These are phyloP conservation scores for Arrhamphus sclerolepis DNA, from an alignment of 2,797 vertebrate species.

Conservation along the genomic window DNA sequence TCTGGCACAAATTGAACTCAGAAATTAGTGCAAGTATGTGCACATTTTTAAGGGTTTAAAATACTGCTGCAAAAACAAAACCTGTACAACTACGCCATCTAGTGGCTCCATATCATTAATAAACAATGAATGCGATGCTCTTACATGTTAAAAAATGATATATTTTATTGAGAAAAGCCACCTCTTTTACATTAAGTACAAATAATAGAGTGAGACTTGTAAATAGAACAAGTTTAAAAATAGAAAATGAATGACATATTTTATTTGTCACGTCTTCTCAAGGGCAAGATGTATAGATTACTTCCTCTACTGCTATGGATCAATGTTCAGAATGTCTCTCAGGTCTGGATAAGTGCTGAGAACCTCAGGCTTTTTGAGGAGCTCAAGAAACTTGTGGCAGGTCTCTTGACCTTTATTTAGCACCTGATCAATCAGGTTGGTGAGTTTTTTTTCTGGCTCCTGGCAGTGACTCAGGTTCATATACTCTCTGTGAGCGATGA, in stretches of 20 bases:
- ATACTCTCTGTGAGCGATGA: conserved; percentile 7
- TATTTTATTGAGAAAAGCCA: too few relatives aligned
- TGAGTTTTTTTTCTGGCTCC: background rate
- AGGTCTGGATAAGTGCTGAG: background rate
- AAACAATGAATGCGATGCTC: background rate
- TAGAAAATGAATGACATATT: too few relatives aligned
- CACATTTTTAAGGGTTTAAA: background rate
- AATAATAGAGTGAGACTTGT: too few relatives aligned
- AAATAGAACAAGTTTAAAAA: too few relatives aligned
- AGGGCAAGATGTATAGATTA: too few relatives aligned
- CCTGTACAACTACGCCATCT: background rate
- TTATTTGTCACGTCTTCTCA: too few relatives aligned
- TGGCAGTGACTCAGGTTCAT: background rate
- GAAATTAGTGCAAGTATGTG: background rate
- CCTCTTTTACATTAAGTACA: too few relatives aligned
- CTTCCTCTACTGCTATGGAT: background rate
- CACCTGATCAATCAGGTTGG: conserved; percentile 3
- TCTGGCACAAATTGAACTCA: background rate
- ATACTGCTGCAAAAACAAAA: conserved; percentile 8
- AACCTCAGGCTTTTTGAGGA: conserved; percentile 9
- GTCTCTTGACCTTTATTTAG: background rate
- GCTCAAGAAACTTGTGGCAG: conserved; percentile 5
- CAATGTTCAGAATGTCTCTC: background rate
- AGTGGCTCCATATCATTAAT: background rate
- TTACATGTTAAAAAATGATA: background rate